phyloP scores from a whole-genome alignment of 2,113 vertebrate genomes.

The Heterotilapia buettikoferi region DNA sequence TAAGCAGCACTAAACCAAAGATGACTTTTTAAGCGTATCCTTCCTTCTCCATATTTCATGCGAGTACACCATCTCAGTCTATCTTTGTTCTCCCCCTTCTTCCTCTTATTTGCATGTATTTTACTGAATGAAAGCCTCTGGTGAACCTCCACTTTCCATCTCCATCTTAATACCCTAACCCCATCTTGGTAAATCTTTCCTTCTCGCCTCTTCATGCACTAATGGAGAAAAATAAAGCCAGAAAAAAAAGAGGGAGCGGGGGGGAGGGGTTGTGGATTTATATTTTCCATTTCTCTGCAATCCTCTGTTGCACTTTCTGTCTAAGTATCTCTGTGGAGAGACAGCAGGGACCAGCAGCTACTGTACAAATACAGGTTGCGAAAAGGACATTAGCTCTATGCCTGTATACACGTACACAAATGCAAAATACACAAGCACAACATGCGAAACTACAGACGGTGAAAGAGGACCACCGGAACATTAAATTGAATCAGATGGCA shows the following conservation, averaged over 20 bases:
- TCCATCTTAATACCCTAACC: background rate
- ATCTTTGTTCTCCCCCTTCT: background rate
- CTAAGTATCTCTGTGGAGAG: background rate
- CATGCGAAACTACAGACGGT: background rate
- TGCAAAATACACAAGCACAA: background rate
- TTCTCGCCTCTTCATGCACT: background rate
- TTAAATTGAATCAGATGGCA: conserved; percentile 25
- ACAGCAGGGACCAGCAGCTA: background rate
- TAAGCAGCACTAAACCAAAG: background rate
- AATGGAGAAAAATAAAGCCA: background rate
- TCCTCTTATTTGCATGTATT: conserved; percentile 6
- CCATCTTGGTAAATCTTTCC: background rate
- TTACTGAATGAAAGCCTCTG: background rate
- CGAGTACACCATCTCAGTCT: background rate
- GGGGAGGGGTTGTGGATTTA: background rate
- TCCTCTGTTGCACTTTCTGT: background rate
- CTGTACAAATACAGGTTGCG: background rate
- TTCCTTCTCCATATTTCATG: background rate
- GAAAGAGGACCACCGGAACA: background rate
- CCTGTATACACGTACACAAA: background rate
- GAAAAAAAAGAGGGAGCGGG: background rate
- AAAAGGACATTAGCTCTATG: background rate
- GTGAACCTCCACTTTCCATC: background rate
- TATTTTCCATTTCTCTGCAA: background rate
- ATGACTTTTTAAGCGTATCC: background rate